phyloP scores from a whole-genome alignment of 1,140 invertebrate species.

The Diabrotica virgifera region DNA sequence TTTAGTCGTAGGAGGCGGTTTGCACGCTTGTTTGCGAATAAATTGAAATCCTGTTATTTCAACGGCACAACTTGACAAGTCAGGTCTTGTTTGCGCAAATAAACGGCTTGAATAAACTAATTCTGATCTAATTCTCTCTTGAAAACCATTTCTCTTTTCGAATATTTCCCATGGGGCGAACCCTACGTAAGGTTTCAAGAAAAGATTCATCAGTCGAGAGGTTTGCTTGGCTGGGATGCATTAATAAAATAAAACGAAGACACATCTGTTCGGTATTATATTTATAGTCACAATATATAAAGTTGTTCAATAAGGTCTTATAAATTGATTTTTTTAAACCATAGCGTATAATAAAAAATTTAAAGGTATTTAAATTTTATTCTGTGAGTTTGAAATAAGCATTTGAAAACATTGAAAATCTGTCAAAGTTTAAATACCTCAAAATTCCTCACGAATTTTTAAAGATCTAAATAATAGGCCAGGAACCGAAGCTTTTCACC shows the following conservation, averaged over 20 bases:
- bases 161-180: slow-evolving; percentile 5
- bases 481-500: too few species aligned
- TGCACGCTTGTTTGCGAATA: slow-evolving; percentile 23
- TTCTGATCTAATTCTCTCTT: slow-evolving; percentile 21
- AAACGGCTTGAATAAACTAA: slow-evolving; percentile 27
- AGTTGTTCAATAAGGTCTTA: too few species aligned
- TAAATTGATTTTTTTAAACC: too few species aligned
- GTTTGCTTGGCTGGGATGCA: background rate
- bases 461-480: too few species aligned
- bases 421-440: too few species aligned
- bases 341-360: too few species aligned
- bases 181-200: background rate
- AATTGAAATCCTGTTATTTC: slow-evolving; percentile 29
- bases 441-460: too few species aligned
- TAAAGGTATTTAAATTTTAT: too few species aligned
- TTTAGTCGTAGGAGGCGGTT: slow-evolving; percentile 11
- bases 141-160: slow-evolving; percentile 8
- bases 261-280: too few species aligned
- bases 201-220: background rate
- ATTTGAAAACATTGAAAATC: too few species aligned
- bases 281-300: too few species aligned
- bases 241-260: background rate
- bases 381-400: too few species aligned
- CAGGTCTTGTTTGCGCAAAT: slow-evolving; percentile 21
- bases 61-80: slow-evolving; percentile 19